phyloP scores from a whole-genome alignment of 2,113 vertebrate species.

The Ardeotis arabs region DNA sequence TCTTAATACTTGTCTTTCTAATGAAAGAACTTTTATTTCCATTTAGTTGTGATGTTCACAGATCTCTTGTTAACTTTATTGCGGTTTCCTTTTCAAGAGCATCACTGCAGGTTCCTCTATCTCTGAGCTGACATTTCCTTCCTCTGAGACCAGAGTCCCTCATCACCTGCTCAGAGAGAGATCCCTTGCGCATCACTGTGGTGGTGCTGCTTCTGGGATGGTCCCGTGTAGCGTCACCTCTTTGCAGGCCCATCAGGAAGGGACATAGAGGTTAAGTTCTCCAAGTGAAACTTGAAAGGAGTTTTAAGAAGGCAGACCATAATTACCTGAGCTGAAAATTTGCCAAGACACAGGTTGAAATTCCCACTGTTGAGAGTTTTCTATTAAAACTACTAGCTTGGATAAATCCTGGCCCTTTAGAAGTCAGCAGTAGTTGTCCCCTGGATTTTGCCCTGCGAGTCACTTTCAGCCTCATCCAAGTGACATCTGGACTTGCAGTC shows the following conservation, averaged over 20 bases:
- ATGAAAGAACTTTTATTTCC: slow-evolving; percentile 29
- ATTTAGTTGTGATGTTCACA: slow-evolving; percentile 1
- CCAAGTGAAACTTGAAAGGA: background rate
- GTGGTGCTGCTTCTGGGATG: background rate
- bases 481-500: background rate
- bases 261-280: background rate
- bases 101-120: background rate
- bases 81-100: background rate
- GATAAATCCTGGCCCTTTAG: background rate
- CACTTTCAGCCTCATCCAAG: background rate
- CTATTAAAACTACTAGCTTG: background rate
- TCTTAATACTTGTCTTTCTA: slow-evolving; percentile 2
- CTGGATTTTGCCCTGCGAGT: background rate
- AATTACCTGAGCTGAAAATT: slow-evolving; percentile 15
- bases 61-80: background rate
- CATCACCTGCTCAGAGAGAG: background rate
- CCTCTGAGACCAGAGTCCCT: background rate
- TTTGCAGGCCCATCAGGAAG: background rate
- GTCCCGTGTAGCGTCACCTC: background rate
- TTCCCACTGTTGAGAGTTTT: background rate
- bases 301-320: background rate
- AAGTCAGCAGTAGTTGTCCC: background rate
- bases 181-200: background rate
- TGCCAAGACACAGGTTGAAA: background rate
- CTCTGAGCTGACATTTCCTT: background rate